A percentile compares a stretch with the other conserved stretches of the same genome.
Conservation (phyloP, 2,888 invertebrate genomes). For the Tolmerus cingulatus region DNA sequence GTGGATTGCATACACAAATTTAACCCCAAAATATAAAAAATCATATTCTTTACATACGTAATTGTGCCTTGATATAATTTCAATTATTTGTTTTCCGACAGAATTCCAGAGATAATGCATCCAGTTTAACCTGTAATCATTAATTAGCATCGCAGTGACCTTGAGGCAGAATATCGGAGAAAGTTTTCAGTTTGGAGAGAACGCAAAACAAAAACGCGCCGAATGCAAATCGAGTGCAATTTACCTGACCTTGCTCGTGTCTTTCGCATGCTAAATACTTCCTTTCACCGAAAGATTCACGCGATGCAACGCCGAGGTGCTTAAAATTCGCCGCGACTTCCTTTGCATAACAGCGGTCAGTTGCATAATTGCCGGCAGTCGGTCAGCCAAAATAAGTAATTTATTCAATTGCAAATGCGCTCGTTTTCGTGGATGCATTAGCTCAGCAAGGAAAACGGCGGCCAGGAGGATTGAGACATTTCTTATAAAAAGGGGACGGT, state of each 20-base stretch:
- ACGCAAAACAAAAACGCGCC: background rate
- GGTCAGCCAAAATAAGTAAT: background rate
- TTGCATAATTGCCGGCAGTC: background rate
- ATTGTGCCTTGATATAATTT: background rate
- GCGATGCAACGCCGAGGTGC: background rate
- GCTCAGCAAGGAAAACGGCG: background rate
- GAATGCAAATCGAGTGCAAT: background rate
- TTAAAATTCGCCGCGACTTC: background rate
- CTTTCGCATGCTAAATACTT: background rate
- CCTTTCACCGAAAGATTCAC: constrained; percentile 27
- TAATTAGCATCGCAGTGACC: background rate
- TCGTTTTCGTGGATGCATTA: background rate
- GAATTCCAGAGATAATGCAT: background rate
- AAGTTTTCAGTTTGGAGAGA: background rate
- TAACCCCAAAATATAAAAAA: background rate
- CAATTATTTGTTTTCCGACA: background rate
- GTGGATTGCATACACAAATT: too few relatives aligned
- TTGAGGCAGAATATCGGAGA: background rate
- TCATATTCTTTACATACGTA: background rate
- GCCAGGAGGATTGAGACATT: background rate
- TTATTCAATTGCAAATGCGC: background rate
- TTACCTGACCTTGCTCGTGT: constrained; percentile 21
- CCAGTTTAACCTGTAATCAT: background rate
- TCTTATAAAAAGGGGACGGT: background rate
- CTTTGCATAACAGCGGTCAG: background rate